A percentile compares a stretch with the other conserved stretches of the same genome.
Evolutionary conservation across 2,888 invertebrate species (phyloP).

Genomic region (Ormyrus thymus): DNA sequence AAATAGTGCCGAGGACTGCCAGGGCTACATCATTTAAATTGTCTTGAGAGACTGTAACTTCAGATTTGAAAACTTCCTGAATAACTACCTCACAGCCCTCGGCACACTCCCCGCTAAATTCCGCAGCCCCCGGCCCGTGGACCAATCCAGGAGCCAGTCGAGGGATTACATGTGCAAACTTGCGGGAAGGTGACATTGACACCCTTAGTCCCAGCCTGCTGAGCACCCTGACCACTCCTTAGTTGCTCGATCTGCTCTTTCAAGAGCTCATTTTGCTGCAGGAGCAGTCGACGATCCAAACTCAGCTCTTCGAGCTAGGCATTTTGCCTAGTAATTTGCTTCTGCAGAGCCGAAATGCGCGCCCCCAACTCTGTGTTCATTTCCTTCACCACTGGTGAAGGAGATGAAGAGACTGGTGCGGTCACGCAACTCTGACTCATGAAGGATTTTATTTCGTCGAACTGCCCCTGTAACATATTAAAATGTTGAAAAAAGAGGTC

Average conservation of each 20-base stretch:
- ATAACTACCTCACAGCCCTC: neutral
- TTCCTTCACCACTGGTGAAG: too few species aligned
- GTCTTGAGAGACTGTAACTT: neutral
- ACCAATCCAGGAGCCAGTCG: neutral
- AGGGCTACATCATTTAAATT: neutral
- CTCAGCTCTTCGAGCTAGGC: neutral
- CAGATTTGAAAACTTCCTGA: neutral
- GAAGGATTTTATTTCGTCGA: too few species aligned
- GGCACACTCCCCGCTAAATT: neutral
- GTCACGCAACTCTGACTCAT: too few species aligned
- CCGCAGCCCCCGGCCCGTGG: neutral
- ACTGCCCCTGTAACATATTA: too few species aligned
- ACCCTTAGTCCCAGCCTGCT: neutral
- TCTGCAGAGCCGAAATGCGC: too few species aligned
- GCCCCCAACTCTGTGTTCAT: too few species aligned
- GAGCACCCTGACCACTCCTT: neutral
- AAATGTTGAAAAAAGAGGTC: too few species aligned
- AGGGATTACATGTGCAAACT: neutral
- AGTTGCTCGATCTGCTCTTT: neutral
- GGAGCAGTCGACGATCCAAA: neutral
- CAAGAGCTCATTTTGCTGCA: neutral
- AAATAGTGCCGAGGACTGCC: too few species aligned
- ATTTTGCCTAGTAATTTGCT: neutral
- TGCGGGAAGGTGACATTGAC: neutral
- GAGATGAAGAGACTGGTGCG: too few species aligned